These are phyloP conservation scores for Drosophila kohkoa DNA, from an alignment of 1,140 invertebrate genomes.

Conservation along the genomic window DNA sequence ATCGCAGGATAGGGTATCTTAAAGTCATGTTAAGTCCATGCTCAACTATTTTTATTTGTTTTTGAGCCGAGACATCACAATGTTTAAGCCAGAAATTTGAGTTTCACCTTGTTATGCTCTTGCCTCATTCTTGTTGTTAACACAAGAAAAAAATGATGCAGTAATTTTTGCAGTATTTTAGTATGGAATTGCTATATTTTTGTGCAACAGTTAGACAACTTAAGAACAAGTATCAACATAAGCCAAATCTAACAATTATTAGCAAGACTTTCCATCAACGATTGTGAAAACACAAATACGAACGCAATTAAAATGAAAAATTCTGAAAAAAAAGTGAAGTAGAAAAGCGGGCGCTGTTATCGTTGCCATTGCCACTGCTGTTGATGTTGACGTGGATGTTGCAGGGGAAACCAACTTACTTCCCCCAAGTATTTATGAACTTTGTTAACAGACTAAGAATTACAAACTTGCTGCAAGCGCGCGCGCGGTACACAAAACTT, in stretches of 20 bases:
- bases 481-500: constrained; percentile 52
- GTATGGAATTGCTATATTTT: background rate
- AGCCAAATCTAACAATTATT: constrained; percentile 2
- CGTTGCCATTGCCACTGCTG: constrained; percentile 14
- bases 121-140: background rate
- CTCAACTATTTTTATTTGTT: no score
- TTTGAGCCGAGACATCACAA: background rate
- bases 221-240: background rate
- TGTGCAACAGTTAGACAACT: no score
- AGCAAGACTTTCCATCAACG: background rate
- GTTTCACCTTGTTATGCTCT: background rate
- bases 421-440: constrained; percentile 80
- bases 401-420: constrained; percentile 58
- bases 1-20: no score
- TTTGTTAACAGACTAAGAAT: constrained; percentile 82
- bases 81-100: background rate
- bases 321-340: constrained; percentile 10
- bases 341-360: constrained; percentile 8
- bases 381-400: constrained; percentile 1
- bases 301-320: constrained; percentile 26
- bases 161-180: background rate
- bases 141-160: background rate
- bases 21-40: no score
- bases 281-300: constrained; percentile 2
- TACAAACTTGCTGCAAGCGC: constrained; percentile 69